These are phyloP conservation scores for Esox niger DNA, from an alignment of 2,113 vertebrate species.

Conservation along the genomic window DNA sequence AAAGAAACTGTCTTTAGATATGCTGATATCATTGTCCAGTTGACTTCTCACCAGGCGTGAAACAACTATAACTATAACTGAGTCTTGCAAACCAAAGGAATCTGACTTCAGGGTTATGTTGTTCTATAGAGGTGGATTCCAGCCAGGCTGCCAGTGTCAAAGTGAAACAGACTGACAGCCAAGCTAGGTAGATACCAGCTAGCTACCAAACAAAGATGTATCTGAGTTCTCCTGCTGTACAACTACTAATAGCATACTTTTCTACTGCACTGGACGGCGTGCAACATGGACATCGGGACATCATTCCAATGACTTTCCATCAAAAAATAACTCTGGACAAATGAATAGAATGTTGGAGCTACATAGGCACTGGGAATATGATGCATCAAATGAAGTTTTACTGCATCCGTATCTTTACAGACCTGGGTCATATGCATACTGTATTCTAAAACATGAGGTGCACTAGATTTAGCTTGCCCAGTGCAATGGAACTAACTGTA, in stretches of 20 bases:
- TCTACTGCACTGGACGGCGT: background rate
- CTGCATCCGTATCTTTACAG: too few relatives aligned
- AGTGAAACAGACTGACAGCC: too few relatives aligned
- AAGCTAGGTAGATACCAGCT: too few relatives aligned
- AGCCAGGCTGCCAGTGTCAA: background rate
- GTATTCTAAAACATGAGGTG: too few relatives aligned
- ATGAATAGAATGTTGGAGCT: slow-evolving; percentile 35
- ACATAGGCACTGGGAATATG: slow-evolving; percentile 69
- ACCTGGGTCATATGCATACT: too few relatives aligned
- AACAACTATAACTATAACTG: slow-evolving; percentile 36
- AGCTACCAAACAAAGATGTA: too few relatives aligned
- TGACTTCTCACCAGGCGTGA: slow-evolving; percentile 37
- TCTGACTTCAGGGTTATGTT: background rate
- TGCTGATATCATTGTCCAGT: slow-evolving; percentile 65
- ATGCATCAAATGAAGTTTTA: slow-evolving; percentile 49
- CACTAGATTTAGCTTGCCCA: too few relatives aligned
- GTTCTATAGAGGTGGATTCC: background rate
- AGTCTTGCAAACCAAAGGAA: slow-evolving; percentile 50
- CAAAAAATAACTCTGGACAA: slow-evolving; percentile 27
- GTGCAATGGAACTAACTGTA: too few relatives aligned
- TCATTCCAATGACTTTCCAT: slow-evolving; percentile 33
- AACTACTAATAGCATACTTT: background rate
- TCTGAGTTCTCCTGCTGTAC: too few relatives aligned
- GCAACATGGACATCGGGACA: slow-evolving; percentile 37
- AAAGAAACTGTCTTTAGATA: slow-evolving; percentile 56